phyloP scores from a whole-genome alignment of 2,797 vertebrate species.

The Jordanella pulchra region DNA sequence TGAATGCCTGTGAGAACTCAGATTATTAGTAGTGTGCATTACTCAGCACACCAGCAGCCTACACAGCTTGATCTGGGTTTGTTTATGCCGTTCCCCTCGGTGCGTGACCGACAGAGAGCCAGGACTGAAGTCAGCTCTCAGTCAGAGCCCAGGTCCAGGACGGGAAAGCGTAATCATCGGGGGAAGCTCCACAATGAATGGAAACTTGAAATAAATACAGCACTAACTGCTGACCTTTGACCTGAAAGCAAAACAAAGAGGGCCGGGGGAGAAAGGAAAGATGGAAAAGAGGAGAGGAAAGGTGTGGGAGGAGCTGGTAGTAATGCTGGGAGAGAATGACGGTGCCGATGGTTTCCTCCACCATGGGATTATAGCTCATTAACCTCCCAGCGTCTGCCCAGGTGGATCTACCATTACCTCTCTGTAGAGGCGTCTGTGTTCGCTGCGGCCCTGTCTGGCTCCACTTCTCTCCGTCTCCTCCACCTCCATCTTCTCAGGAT shows the following conservation, averaged over 20 bases:
- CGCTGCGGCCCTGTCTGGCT: conserved; percentile 80
- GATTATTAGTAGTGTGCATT: neutral
- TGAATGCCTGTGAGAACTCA: neutral
- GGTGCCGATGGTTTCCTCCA: conserved; percentile 1
- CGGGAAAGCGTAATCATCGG: conserved; percentile 63
- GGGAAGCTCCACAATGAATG: conserved; percentile 72
- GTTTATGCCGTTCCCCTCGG: conserved; percentile 4
- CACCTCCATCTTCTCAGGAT: conserved; percentile 82
- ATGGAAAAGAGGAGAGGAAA: conserved; percentile 28
- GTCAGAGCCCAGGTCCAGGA: conserved; percentile 29
- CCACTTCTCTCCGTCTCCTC: conserved; percentile 67
- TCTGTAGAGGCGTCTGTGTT: conserved; percentile 76
- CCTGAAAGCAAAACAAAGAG: conserved; percentile 72
- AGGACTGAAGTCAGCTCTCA: conserved; percentile 4
- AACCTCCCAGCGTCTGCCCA: neutral
- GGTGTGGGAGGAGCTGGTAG: neutral
- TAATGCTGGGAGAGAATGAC: neutral
- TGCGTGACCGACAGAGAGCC: conserved; percentile 8
- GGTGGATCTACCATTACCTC: conserved; percentile 61
- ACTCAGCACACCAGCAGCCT: neutral
- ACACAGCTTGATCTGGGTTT: conserved; percentile 5
- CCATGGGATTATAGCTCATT: conserved; percentile 36
- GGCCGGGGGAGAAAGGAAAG: conserved; percentile 39
- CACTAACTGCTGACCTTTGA: conserved; percentile 60
- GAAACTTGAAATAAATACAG: conserved; percentile 75